phyloP scores from a whole-genome alignment of 2,888 invertebrate genomes.

The Hyppa rectilinea region DNA sequence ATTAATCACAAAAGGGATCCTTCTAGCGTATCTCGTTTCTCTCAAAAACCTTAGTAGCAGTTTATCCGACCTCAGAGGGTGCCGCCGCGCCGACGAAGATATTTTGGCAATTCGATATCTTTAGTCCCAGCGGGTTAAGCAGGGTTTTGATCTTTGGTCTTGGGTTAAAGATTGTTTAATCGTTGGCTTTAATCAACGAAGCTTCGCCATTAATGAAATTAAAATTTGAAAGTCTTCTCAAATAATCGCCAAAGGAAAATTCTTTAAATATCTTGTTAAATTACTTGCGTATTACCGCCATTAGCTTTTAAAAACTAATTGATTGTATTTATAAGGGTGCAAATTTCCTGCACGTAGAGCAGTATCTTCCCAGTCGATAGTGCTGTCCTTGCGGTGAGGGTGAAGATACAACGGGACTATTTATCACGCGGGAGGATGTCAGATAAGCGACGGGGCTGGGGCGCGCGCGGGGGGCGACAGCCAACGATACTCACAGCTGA shows the following conservation, averaged over 20 bases:
- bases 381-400: constrained; percentile 76
- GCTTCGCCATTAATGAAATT: constrained; percentile 69
- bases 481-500: constrained; percentile 75
- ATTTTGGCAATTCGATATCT: constrained; percentile 78
- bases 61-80: constrained; percentile 70
- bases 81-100: constrained; percentile 68
- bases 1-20: constrained; percentile 69
- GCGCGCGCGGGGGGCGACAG: constrained; percentile 64
- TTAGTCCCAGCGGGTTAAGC: constrained; percentile 72
- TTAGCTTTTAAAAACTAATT: constrained; percentile 29
- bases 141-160: constrained; percentile 76
- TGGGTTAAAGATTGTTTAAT: constrained; percentile 79
- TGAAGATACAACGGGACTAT: constrained; percentile 82
- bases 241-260: constrained; percentile 57
- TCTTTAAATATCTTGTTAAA: constrained; percentile 51
- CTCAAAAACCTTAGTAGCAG: constrained; percentile 69
- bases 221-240: constrained; percentile 67
- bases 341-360: constrained; percentile 28
- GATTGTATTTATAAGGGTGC: constrained; percentile 24
- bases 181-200: constrained; percentile 76
- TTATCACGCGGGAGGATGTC: constrained; percentile 83
- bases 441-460: constrained; percentile 77
- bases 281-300: constrained; percentile 28
- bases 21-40: constrained; percentile 66
- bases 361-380: constrained; percentile 58